Conservation (phyloP, 2,797 vertebrate genomes). For the Cheirogaleus major region DNA sequence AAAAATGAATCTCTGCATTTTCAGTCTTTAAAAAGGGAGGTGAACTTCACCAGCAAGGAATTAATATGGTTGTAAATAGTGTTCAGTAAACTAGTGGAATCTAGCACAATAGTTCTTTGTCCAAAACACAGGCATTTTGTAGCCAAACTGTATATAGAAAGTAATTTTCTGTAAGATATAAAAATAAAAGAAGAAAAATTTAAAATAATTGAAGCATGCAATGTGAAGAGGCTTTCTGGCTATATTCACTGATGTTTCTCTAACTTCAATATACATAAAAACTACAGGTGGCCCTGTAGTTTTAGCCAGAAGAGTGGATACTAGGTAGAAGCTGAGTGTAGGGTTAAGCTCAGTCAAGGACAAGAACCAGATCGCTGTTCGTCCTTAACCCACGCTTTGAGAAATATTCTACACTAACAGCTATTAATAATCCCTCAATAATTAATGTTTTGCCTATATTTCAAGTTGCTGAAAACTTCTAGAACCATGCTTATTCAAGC, state of each 20-base stretch:
- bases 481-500: not conserved
- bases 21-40: not conserved
- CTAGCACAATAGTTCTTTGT: not conserved
- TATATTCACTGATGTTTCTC: not conserved
- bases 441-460: not conserved
- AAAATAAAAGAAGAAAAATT: not conserved
- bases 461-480: not conserved
- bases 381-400: not conserved
- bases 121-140: not conserved
- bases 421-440: not conserved
- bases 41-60: not conserved
- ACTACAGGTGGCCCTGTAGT: accelerated
- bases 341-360: not conserved
- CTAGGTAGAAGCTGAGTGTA: not conserved
- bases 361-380: not conserved
- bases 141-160: not conserved
- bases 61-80: not conserved
- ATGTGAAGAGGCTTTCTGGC: not conserved
- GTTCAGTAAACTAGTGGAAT: not conserved
- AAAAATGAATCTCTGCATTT: not conserved
- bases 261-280: not conserved
- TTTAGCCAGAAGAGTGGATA: not conserved
- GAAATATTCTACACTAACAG: not conserved
- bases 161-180: not conserved
- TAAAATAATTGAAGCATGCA: not conserved